These are phyloP conservation scores for Platyscapa corneri DNA, from an alignment of 1,140 invertebrate genomes.

Conservation along the genomic window DNA sequence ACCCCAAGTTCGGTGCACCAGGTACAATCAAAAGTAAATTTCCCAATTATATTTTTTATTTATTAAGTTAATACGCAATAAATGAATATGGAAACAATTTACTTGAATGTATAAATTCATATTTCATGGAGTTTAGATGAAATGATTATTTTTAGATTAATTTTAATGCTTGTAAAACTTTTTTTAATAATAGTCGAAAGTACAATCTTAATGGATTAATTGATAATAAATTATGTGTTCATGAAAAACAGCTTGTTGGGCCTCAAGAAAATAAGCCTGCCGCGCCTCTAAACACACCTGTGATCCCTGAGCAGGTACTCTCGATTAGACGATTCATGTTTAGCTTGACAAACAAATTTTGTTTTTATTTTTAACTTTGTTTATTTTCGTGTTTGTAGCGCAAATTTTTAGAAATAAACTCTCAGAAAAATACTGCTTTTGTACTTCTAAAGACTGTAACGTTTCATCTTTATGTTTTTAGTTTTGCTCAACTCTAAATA, in stretches of 20 bases:
- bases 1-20: constrained; percentile 71
- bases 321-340: constrained; percentile 40
- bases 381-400: constrained; percentile 48
- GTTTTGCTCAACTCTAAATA: constrained; percentile 21
- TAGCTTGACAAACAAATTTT: constrained; percentile 32
- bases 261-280: constrained; percentile 72
- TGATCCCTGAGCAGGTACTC: constrained; percentile 74
- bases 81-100: neutral
- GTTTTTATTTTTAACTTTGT: constrained; percentile 32
- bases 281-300: constrained; percentile 72
- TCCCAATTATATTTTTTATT: constrained; percentile 7
- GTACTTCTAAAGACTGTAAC: constrained; percentile 20
- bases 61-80: neutral
- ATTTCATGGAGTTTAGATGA: neutral
- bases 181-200: constrained; percentile 30
- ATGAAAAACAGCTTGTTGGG: constrained; percentile 72
- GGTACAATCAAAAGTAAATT: constrained; percentile 59
- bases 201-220: constrained; percentile 46
- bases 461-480: constrained; percentile 32
- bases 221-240: constrained; percentile 62
- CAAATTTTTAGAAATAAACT: constrained; percentile 1
- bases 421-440: constrained; percentile 5
- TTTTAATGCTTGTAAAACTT: neutral
- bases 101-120: neutral
- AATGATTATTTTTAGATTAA: neutral